Base-by-base conservation (phyloP, 2,797 vertebrate genomes). In the Chanos chanos region DNA sequence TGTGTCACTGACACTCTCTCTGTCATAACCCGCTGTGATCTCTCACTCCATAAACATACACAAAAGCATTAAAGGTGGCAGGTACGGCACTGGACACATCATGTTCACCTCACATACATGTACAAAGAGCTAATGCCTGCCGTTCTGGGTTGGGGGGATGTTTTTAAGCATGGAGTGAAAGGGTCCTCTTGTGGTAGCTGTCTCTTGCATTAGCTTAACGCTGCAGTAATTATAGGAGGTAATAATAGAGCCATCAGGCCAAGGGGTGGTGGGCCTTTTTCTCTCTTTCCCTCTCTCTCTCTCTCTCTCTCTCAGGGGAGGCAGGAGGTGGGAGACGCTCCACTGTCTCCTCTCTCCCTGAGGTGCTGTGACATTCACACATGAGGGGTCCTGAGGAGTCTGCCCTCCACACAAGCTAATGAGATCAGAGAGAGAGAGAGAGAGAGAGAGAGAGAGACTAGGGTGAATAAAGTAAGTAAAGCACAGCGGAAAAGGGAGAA, bases 241-340 rank as follows among this genome's bases (percentile, higher is more conserved):
- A 15, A 39, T 48, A 64, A 55, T 55, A 47, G 61, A 48, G 61
- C 24, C 61, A 55, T 63, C 50, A 55, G 12, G 28, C 60, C 66
- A 39, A 40, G 10, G 39, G n/a, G n/a, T n/a, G n/a, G n/a, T n/a
- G n/a, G n/a, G n/a, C n/a, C n/a, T n/a, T n/a, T n/a, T n/a, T n/a
- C n/a, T n/a, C n/a, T n/a, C n/a, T n/a, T n/a, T n/a, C n/a, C n/a
- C n/a, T n/a, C n/a, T n/a, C n/a, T n/a, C n/a, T n/a, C n/a, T n/a
- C n/a, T n/a, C n/a, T n/a, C n/a, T n/a, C 27, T 43, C 7, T 36
- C 31, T 63, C 13, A 31, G 12, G 54, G 19, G 8, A 47, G 25
- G 31, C 16, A 12, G 18, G n/a, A 13, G 13, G 36, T 37, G 12
- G 25, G 3, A 25, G 22, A 40, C 6, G 24, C 22, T 21, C 39